Evolutionary conservation across 2,888 invertebrate species (phyloP).

Genomic region (Melinaea marsaeus): DNA sequence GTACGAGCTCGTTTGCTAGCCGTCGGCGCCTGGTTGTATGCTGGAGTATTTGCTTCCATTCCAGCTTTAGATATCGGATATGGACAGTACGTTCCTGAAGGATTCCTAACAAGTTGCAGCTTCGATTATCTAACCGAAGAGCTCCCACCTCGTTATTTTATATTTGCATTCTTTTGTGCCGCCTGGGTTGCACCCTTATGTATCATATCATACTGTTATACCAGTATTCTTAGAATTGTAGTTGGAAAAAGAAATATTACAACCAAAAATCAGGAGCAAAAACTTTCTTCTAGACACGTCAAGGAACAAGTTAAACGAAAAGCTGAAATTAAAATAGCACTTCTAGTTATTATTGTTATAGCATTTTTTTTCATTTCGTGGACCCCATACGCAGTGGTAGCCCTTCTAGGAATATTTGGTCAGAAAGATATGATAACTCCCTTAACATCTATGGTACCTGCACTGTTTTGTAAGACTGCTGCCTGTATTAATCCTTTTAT

Average conservation of each 20-base stretch:
- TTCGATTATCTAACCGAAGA: constrained; percentile 89
- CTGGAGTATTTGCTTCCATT: constrained; percentile 81
- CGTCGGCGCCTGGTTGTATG: constrained; percentile 85
- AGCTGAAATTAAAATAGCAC: constrained; percentile 84
- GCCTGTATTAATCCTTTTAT: constrained; percentile 90
- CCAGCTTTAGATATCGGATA: constrained; percentile 85
- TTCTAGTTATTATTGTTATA: constrained; percentile 83
- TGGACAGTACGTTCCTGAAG: constrained; percentile 89
- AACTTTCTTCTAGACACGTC: constrained; percentile 74
- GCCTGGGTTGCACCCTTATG: constrained; percentile 86
- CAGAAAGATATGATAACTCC: constrained; percentile 82
- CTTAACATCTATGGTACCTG: constrained; percentile 85
- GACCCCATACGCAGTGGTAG: constrained; percentile 89
- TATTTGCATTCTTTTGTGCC: constrained; percentile 85
- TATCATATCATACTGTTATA: constrained; percentile 85
- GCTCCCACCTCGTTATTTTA: constrained; percentile 79
- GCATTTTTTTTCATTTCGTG: constrained; percentile 87
- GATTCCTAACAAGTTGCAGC: constrained; percentile 89
- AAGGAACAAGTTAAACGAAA: constrained; percentile 81
- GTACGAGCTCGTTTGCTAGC: constrained; percentile 80
- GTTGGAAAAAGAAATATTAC: constrained; percentile 68
- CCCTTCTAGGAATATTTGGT: constrained; percentile 84
- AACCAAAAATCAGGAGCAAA: constrained; percentile 66
- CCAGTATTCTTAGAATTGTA: constrained; percentile 82
- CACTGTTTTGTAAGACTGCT: constrained; percentile 88